Conservation (phyloP, 2,113 vertebrate species). For the Planiliza haematocheilus region DNA sequence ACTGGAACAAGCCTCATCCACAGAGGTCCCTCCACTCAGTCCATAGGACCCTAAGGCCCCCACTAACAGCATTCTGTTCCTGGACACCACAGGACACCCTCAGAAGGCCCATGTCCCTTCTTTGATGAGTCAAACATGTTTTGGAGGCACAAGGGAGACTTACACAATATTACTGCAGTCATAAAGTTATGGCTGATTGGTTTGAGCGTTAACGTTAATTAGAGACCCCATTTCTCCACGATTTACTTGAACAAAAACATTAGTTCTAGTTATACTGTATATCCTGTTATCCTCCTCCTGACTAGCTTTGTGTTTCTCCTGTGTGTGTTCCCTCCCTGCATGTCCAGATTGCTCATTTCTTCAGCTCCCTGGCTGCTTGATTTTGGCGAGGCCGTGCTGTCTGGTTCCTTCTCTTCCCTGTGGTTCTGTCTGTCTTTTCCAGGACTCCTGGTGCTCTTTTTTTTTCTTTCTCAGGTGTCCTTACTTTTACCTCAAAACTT, state of each 20-base stretch:
- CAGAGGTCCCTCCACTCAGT: too few species aligned
- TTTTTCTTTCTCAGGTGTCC: constrained; percentile 34
- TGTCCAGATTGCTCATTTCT: constrained; percentile 57
- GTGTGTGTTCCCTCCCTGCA: constrained; percentile 16
- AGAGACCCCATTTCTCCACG: too few species aligned
- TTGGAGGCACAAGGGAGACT: too few species aligned
- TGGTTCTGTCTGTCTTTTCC: constrained; percentile 48
- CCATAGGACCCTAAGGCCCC: too few species aligned
- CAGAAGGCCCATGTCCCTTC: too few species aligned
- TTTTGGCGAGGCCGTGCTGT: constrained; percentile 20
- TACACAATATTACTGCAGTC: too few species aligned
- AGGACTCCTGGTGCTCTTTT: constrained; percentile 33
- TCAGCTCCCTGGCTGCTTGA: constrained; percentile 36
- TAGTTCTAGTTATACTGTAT: background rate
- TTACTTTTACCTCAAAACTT: background rate
- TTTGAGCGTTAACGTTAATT: too few species aligned
- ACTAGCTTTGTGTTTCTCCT: background rate
- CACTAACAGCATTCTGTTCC: too few species aligned
- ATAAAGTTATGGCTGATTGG: too few species aligned
- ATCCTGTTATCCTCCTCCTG: background rate
- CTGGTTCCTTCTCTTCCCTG: constrained; percentile 39
- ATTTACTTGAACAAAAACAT: background rate
- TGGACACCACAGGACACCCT: too few species aligned
- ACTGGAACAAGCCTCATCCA: too few species aligned
- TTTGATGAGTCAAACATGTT: too few species aligned